A percentile compares a stretch with the other conserved stretches of the same genome.
Evolutionary conservation across 2,888 invertebrate genomes (phyloP).

Genomic region (Cephus nigrinus): DNA sequence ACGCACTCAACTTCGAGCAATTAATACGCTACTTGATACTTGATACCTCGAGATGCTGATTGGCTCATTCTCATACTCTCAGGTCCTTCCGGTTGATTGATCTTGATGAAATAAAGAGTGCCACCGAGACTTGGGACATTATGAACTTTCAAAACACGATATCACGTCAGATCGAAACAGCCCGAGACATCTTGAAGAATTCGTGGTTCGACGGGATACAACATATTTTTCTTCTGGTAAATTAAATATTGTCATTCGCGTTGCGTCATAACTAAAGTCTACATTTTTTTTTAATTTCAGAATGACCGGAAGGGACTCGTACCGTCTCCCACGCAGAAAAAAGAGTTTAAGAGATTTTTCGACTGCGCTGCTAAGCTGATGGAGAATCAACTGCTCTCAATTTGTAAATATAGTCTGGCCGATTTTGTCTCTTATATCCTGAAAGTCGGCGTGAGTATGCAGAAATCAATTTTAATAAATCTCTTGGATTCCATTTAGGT

Average conservation of each 20-base stretch:
- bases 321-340: conserved; percentile 76
- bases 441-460: conserved; percentile 75
- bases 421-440: conserved; percentile 82
- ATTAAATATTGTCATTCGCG: background rate
- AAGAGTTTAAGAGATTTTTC: conserved; percentile 82
- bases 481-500: background rate
- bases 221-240: conserved; percentile 74
- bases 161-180: conserved; percentile 74
- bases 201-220: conserved; percentile 77
- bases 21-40: background rate
- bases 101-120: conserved; percentile 70
- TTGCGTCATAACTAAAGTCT: no score
- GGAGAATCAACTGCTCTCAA: conserved; percentile 86
- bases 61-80: conserved; percentile 29
- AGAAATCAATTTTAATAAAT: background rate
- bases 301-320: conserved; percentile 77
- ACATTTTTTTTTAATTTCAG: conserved; percentile 52
- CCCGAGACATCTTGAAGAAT: conserved; percentile 75
- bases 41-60: background rate
- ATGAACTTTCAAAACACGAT: conserved; percentile 73
- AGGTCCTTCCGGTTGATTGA: conserved; percentile 76
- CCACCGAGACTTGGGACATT: conserved; percentile 76
- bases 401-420: conserved; percentile 83
- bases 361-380: conserved; percentile 88
- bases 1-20: background rate